phyloP scores from a whole-genome alignment of 1,140 invertebrate genomes.

The Drosophila melanica region DNA sequence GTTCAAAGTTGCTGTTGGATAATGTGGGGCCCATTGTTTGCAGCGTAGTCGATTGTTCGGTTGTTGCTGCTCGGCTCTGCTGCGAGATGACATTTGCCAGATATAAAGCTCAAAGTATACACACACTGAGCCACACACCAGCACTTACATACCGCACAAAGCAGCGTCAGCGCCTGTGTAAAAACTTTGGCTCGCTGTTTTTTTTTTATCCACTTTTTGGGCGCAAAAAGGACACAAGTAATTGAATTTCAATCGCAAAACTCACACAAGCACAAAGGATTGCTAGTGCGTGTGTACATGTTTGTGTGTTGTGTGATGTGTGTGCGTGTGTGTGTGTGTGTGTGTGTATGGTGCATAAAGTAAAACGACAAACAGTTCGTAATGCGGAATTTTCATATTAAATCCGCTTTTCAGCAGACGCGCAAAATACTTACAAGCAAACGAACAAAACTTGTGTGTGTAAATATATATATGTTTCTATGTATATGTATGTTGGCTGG shows the following conservation, averaged over 20 bases:
- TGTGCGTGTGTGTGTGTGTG: constrained; percentile 1
- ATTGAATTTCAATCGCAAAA: constrained; percentile 80
- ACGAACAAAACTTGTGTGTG: constrained; percentile 1
- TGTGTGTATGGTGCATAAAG: constrained; percentile 59
- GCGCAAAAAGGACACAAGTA: constrained; percentile 78
- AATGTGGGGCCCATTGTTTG: constrained; percentile 51
- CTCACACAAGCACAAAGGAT: constrained; percentile 48
- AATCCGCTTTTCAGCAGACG: constrained; percentile 74
- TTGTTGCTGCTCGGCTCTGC: constrained; percentile 33
- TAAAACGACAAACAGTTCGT: constrained; percentile 78
- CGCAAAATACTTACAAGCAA: constrained; percentile 51
- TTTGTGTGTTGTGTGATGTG: not conserved
- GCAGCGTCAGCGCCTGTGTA: constrained; percentile 19
- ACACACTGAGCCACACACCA: constrained; percentile 16
- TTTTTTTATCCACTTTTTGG: constrained; percentile 51
- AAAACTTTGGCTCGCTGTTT: constrained; percentile 57
- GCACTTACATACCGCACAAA: constrained; percentile 20
- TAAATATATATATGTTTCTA: constrained; percentile 1
- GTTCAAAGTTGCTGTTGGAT: constrained; percentile 66
- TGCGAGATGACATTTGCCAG: constrained; percentile 75
- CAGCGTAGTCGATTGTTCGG: constrained; percentile 36
- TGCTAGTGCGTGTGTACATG: constrained; percentile 9
- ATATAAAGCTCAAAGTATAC: constrained; percentile 71
- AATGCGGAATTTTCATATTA: constrained; percentile 81
- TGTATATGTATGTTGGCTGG: not conserved